These are phyloP conservation scores for Colletes latitarsis DNA, from an alignment of 1,140 invertebrate genomes.

Conservation along the genomic window DNA sequence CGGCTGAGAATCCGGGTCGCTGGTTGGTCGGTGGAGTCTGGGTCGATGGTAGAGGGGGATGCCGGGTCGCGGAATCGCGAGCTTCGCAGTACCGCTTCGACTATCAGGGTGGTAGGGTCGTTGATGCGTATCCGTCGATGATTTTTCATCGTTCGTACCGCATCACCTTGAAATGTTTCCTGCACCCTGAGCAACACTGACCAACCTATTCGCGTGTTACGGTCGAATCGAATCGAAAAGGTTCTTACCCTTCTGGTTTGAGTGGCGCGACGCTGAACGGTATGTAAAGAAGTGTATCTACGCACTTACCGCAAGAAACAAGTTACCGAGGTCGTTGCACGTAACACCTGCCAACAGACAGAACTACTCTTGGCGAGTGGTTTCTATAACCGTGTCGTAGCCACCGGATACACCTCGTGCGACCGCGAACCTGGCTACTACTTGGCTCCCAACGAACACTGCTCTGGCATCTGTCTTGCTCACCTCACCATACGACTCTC, in stretches of 20 bases:
- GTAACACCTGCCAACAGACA: neutral
- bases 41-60: slow-evolving; percentile 68
- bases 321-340: slow-evolving; percentile 15
- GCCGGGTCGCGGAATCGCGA: slow-evolving; percentile 55
- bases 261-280: neutral
- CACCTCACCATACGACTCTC: too few relatives aligned
- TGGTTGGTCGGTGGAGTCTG: slow-evolving; percentile 60
- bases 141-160: neutral
- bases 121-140: too few relatives aligned
- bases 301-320: neutral
- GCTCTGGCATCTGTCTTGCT: neutral
- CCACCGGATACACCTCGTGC: neutral
- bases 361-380: neutral
- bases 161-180: neutral
- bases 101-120: slow-evolving; percentile 51
- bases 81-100: slow-evolving; percentile 69
- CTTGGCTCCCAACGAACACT: neutral
- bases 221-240: neutral
- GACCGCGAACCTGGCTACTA: neutral
- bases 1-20: slow-evolving; percentile 44
- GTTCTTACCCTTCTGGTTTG: too few relatives aligned
- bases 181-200: neutral
- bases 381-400: neutral
- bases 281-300: slow-evolving; percentile 9
- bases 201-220: neutral